phyloP scores from a whole-genome alignment of 2,888 invertebrate genomes.

The Panzeria rudis region DNA sequence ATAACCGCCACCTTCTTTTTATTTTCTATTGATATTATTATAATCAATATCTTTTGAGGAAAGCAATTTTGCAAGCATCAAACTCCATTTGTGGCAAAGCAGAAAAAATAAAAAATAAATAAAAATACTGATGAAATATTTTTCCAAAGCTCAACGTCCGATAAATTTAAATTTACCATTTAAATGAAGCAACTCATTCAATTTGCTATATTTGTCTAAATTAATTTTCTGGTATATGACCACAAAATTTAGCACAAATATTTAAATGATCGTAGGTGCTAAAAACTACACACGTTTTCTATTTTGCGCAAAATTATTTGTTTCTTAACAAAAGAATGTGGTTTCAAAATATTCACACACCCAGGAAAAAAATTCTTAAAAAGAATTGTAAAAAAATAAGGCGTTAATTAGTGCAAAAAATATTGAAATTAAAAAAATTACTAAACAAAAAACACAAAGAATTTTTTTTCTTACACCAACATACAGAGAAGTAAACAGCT shows the following conservation, averaged over 20 bases:
- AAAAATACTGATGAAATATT: background rate
- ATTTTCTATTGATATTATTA: too few species aligned
- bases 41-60: too few species aligned
- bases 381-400: conserved; percentile 6
- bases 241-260: background rate
- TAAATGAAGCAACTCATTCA: background rate
- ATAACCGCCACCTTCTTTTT: too few species aligned
- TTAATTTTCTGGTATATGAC: background rate
- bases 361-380: background rate
- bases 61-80: too few species aligned
- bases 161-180: background rate
- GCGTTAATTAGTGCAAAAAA: conserved; percentile 23
- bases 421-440: background rate
- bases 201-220: background rate
- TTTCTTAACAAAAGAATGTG: background rate
- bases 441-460: background rate
- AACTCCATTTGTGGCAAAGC: background rate
- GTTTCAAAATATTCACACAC: background rate
- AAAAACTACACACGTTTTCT: conserved; percentile 10
- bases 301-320: conserved; percentile 2
- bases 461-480: too few species aligned
- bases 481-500: background rate
- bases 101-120: too few species aligned
- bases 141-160: background rate
- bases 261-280: conserved; percentile 40